Base-by-base conservation (phyloP, 2,888 invertebrate species). In the Hirtodrosophila confusa region DNA sequence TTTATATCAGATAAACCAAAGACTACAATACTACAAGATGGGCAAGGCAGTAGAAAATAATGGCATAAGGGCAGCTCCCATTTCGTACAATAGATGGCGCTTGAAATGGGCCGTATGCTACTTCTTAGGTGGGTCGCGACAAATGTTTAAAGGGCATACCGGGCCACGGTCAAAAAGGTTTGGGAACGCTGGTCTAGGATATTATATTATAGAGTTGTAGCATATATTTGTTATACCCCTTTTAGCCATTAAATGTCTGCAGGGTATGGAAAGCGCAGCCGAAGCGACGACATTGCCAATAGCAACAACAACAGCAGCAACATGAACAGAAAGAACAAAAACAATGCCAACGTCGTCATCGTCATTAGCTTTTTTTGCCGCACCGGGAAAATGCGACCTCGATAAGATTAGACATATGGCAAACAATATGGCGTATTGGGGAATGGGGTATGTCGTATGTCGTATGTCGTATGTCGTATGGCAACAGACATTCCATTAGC, bases 341-440 rank as follows among this genome's bases (percentile, higher is more conserved):
- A 53, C 76, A 17, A 17, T 17, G 17, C 17, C 17, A 62, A 64
- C 69, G 76, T 76, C 69, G 76, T 76, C 82, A 78, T 78, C 65
- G 80, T 70, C 80, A 78, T 77, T 79, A 76, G 62, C 65, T 67
- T 12, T 37, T 48, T 56, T 58, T 78, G 57, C 63, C 85, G 80
- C 80, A 80, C 62, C 70, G 63, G 72, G 72, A 62, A 76, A 80
- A 73, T 82, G 68, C 71, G 82, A 78, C 78, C 82, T 85, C 80
- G 82, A 82, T 82, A 86, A 82, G 82, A 82, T 82, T 82, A 82
- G 75, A 65, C 67, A 39, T 58, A 69, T 69, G 67, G 74, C 62
- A 49, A 56, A 69, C 23, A 37, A 62, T 58, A 43, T 48, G 41
- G 47, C 41, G 57, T 43, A 58, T 64, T 31, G 44, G 49, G 49